These are phyloP conservation scores for Crocodylus rhombifer DNA, from an alignment of 2,797 vertebrate genomes.

Conservation along the genomic window DNA sequence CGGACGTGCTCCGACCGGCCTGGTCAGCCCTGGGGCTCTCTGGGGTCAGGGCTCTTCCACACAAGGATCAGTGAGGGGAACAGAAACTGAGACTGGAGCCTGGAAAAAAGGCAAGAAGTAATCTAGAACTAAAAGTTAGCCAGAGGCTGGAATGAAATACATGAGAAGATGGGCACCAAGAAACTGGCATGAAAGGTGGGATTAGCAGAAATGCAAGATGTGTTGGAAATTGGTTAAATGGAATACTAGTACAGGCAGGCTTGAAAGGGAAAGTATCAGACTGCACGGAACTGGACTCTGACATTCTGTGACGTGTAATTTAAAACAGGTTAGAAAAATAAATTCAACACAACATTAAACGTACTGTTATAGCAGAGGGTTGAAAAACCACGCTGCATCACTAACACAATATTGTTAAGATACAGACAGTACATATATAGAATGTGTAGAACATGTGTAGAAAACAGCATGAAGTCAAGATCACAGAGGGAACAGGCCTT, in stretches of 20 bases:
- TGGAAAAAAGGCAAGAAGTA: neutral
- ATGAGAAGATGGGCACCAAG: neutral
- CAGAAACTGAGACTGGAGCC: neutral
- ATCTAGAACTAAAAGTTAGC: neutral
- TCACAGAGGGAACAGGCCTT: neutral
- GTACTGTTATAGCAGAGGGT: neutral
- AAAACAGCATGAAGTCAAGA: neutral
- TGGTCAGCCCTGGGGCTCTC: too few species aligned
- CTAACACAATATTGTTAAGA: neutral
- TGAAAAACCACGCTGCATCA: neutral
- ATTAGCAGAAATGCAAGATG: neutral
- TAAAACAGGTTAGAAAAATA: constrained; percentile 24
- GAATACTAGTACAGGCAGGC: neutral
- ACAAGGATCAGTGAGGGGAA: too few species aligned
- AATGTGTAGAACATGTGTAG: neutral
- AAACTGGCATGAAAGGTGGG: neutral
- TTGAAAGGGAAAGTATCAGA: neutral
- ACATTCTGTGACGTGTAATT: neutral
- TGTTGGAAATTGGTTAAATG: neutral
- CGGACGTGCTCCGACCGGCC: too few species aligned
- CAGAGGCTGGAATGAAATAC: neutral
- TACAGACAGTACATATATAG: neutral
- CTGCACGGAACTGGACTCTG: neutral
- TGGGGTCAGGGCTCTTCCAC: too few species aligned
- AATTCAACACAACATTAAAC: neutral